phyloP scores from a whole-genome alignment of 1,140 invertebrate genomes.

The Archivesica marissinica region DNA sequence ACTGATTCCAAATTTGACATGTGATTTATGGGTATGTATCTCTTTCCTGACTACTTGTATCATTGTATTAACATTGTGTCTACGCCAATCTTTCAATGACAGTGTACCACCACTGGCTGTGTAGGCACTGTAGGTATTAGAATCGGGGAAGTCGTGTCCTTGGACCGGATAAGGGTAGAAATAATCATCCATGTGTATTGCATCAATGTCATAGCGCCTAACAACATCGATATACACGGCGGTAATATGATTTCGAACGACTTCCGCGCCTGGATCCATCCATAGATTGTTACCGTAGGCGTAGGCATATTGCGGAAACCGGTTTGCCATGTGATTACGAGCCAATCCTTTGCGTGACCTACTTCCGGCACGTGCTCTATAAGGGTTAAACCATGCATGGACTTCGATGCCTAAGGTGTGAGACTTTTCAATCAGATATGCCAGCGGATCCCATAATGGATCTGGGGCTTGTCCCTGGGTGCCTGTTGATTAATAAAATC shows the following conservation, averaged over 20 bases:
- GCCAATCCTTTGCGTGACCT: constrained; percentile 69
- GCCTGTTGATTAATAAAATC: constrained; percentile 39
- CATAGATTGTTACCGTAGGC: constrained; percentile 75
- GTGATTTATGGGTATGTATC: constrained; percentile 70
- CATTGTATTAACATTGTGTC: constrained; percentile 77
- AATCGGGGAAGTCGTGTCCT: constrained; percentile 75
- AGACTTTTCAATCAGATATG: constrained; percentile 71
- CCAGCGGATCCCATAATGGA: constrained; percentile 79
- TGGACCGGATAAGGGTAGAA: constrained; percentile 82
- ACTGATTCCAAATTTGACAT: constrained; percentile 79
- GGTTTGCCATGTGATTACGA: constrained; percentile 76
- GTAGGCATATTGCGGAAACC: constrained; percentile 74
- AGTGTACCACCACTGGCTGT: constrained; percentile 70
- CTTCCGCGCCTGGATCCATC: constrained; percentile 80
- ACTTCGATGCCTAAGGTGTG: constrained; percentile 78
- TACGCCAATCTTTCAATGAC: constrained; percentile 75
- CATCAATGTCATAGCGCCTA: constrained; percentile 80
- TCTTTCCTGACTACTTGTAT: constrained; percentile 69
- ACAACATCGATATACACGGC: constrained; percentile 77
- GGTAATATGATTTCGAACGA: constrained; percentile 69
- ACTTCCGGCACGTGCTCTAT: constrained; percentile 71
- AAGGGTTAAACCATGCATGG: constrained; percentile 82
- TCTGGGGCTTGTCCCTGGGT: constrained; percentile 76
- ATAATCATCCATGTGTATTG: constrained; percentile 82
- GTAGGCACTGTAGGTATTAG: constrained; percentile 74